These are phyloP conservation scores for Willisornis vidua DNA, from an alignment of 2,113 vertebrate genomes.

Conservation along the genomic window DNA sequence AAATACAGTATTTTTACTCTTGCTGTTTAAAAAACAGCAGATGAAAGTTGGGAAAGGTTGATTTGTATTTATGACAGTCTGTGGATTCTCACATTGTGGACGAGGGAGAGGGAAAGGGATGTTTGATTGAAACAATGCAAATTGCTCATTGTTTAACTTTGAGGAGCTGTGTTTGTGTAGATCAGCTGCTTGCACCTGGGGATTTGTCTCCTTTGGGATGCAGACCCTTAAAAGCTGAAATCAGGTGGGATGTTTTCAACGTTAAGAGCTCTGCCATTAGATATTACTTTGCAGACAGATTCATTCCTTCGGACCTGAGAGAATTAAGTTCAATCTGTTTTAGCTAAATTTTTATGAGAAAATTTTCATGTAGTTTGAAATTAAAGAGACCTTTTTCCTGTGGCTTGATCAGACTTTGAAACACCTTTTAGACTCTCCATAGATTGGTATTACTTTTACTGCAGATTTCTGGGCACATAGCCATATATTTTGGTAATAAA, in stretches of 20 bases:
- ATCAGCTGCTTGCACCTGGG: neutral
- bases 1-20: slow-evolving; percentile 27
- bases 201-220: slow-evolving; percentile 43
- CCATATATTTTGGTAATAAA: neutral
- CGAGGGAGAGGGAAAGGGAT: neutral
- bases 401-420: neutral
- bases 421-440: neutral
- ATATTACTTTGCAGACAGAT: neutral
- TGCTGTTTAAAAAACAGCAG: slow-evolving; percentile 40
- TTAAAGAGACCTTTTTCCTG: neutral
- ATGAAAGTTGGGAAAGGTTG: slow-evolving; percentile 12
- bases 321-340: neutral
- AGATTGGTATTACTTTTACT: neutral
- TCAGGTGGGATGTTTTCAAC: neutral
- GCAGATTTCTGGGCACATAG: neutral
- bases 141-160: slow-evolving; percentile 16
- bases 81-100: neutral
- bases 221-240: slow-evolving; percentile 22
- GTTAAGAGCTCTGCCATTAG: neutral
- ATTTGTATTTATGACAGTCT: neutral
- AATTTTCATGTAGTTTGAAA: neutral
- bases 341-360: neutral
- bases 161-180: slow-evolving; percentile 36
- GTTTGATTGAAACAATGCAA: slow-evolving; percentile 21
- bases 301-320: neutral